A percentile compares a stretch with the other conserved stretches of the same genome.
Conservation (phyloP, 1,140 invertebrate genomes). For the Samia ricini region DNA sequence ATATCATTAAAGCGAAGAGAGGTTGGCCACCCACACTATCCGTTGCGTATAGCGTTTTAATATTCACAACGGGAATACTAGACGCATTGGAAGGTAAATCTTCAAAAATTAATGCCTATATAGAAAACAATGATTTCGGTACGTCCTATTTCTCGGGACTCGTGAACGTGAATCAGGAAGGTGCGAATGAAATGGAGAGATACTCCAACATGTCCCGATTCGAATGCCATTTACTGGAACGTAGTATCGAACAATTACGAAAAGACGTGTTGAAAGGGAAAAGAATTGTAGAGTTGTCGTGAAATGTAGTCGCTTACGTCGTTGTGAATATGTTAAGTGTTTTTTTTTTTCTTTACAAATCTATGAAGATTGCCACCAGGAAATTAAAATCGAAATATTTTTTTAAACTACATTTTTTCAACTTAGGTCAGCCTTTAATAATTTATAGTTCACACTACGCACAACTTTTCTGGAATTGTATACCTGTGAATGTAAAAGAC, state of each 20-base stretch:
- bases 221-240: constrained; percentile 46
- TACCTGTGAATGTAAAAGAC: no score
- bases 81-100: constrained; percentile 27
- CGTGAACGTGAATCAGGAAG: constrained; percentile 33
- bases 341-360: no score
- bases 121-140: constrained; percentile 56
- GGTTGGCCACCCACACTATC: constrained; percentile 82
- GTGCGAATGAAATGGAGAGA: constrained; percentile 41
- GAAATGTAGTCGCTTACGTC: constrained; percentile 6
- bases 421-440: no score
- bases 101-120: constrained; percentile 34
- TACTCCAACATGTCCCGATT: constrained; percentile 38
- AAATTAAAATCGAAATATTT: no score
- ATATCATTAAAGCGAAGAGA: constrained; percentile 80
- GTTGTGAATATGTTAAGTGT: neutral
- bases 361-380: no score
- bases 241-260: constrained; percentile 40
- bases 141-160: constrained; percentile 31
- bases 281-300: constrained; percentile 45
- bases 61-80: constrained; percentile 19
- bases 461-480: no score
- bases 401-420: no score
- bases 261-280: constrained; percentile 46
- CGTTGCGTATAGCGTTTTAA: constrained; percentile 82
- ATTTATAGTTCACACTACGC: no score